These are phyloP conservation scores for Drosophila anomalipes DNA, from an alignment of 2,888 invertebrate genomes.

Conservation along the genomic window DNA sequence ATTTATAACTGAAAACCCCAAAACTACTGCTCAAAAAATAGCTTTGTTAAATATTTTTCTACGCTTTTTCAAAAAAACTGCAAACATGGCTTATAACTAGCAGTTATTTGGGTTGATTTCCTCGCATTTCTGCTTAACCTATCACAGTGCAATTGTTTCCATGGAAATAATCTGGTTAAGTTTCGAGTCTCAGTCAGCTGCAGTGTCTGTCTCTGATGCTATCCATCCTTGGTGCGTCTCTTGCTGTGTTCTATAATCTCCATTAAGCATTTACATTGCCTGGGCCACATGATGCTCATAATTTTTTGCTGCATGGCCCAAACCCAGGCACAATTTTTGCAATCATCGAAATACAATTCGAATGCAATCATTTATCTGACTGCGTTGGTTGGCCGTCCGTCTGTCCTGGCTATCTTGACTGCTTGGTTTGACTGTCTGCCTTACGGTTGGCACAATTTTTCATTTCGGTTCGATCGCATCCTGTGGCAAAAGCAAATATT, in stretches of 20 bases:
- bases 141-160: constrained; percentile 22
- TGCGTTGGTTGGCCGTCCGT: constrained; percentile 22
- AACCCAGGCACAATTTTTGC: constrained; percentile 66
- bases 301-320: constrained; percentile 53
- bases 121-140: neutral
- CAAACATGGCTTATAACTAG: neutral
- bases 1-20: too few relatives aligned
- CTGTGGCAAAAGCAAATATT: constrained; percentile 70
- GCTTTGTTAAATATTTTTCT: neutral
- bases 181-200: neutral
- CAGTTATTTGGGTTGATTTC: neutral
- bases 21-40: neutral
- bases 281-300: constrained; percentile 64
- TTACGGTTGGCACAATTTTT: constrained; percentile 69
- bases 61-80: neutral
- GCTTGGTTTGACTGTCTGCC: constrained; percentile 16
- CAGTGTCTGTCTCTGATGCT: neutral
- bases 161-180: constrained; percentile 16
- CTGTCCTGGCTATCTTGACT: constrained; percentile 27
- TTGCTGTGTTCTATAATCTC: constrained; percentile 66
- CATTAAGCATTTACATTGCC: constrained; percentile 62
- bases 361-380: constrained; percentile 79
- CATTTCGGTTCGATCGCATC: constrained; percentile 59
- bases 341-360: constrained; percentile 81
- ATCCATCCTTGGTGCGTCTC: constrained; percentile 18